Conservation (phyloP, 1,140 invertebrate species). For the Papilio xuthus region DNA sequence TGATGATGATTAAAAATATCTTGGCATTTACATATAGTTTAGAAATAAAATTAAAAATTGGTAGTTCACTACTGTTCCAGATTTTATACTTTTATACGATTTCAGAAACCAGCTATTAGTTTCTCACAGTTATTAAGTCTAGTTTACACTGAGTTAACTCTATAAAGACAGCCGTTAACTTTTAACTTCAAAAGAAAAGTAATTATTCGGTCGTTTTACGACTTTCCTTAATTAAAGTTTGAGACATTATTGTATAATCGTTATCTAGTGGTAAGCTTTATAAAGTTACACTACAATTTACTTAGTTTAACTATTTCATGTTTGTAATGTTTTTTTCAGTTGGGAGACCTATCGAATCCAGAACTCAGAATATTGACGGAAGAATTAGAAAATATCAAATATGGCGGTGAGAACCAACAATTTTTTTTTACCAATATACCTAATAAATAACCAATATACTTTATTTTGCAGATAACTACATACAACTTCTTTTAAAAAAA, state of each 20-base stretch:
- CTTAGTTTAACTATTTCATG: conserved; percentile 48
- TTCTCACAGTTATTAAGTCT: neutral
- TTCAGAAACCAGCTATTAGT: neutral
- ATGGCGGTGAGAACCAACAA: conserved; percentile 93
- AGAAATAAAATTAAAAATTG: neutral
- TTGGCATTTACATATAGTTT: neutral
- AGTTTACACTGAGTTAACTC: conserved; percentile 16
- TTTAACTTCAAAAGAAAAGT: conserved; percentile 44
- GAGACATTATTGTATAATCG: conserved; percentile 54
- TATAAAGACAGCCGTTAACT: neutral
- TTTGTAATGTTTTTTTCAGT: conserved; percentile 82
- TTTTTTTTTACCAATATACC: no score
- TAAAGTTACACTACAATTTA: neutral
- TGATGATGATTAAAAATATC: neutral
- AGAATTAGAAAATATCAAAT: conserved; percentile 93
- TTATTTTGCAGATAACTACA: no score
- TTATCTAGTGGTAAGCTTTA: conserved; percentile 39
- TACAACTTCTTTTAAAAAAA: no score
- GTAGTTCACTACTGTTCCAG: no score
- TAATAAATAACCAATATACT: no score
- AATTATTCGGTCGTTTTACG: conserved; percentile 72
- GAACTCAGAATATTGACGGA: conserved; percentile 93
- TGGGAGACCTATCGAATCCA: conserved; percentile 92
- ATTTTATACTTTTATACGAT: neutral
- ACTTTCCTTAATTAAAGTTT: conserved; percentile 65